Conservation (phyloP, 2,113 vertebrate species). For the Typhlomys cinereus region DNA sequence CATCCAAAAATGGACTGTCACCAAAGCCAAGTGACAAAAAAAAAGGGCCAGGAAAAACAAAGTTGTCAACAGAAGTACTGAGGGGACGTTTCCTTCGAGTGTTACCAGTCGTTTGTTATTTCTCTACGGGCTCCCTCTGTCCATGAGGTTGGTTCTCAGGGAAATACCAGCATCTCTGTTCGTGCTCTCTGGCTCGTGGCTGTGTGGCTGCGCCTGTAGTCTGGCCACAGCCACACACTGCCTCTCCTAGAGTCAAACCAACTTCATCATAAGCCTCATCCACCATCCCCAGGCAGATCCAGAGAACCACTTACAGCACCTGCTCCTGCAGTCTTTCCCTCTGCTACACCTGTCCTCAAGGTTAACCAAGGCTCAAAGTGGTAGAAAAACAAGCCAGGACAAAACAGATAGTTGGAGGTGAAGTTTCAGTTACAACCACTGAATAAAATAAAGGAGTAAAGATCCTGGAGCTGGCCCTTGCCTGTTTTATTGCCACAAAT, state of each 20-base stretch:
- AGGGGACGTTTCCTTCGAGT: not conserved
- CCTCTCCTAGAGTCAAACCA: not conserved
- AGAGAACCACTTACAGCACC: not conserved
- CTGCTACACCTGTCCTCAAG: not conserved
- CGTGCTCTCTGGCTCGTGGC: not conserved
- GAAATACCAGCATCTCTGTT: not conserved
- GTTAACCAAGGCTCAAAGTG: not conserved
- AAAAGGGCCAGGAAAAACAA: not conserved
- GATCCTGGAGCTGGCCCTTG: not conserved
- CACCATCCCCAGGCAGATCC: not conserved
- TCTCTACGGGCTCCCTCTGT: not conserved
- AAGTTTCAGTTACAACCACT: not conserved
- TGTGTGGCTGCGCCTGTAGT: not conserved
- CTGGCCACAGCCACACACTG: not conserved
- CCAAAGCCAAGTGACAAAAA: not conserved
- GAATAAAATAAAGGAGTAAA: not conserved
- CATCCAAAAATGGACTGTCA: not conserved
- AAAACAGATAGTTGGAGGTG: not conserved
- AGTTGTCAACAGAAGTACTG: not conserved
- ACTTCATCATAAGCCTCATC: not conserved
- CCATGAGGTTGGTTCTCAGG: not conserved
- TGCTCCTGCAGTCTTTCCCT: not conserved
- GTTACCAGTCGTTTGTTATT: not conserved
- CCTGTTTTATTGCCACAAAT: not conserved
- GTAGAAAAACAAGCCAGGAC: constrained; percentile 29